Conservation (phyloP, 2,113 vertebrate genomes). For the Steatornis caripensis region DNA sequence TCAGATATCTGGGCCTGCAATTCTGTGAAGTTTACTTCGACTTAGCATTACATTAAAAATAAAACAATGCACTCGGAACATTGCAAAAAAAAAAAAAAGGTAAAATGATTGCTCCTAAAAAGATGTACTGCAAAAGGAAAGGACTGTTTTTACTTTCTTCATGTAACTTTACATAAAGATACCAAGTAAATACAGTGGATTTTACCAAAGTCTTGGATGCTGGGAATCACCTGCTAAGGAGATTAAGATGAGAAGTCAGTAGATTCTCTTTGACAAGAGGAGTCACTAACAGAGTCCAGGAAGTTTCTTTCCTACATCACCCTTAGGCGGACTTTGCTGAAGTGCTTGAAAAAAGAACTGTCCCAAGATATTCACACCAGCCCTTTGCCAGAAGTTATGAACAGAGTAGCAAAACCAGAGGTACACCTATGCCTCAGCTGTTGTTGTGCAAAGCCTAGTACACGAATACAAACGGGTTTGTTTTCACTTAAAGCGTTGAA, state of each 20-base stretch:
- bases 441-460: neutral
- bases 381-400: neutral
- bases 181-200: neutral
- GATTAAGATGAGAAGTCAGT: neutral
- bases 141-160: neutral
- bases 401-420: neutral
- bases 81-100: neutral
- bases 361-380: neutral
- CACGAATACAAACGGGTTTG: neutral
- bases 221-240: neutral
- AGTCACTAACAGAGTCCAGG: neutral
- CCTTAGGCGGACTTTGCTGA: neutral
- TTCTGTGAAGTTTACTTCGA: neutral
- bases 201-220: neutral
- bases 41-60: slow-evolving; percentile 1
- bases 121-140: neutral
- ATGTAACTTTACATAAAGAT: neutral
- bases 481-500: neutral
- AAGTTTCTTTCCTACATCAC: neutral
- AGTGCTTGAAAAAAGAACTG: neutral
- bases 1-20: slow-evolving; percentile 8
- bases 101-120: neutral
- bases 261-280: neutral
- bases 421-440: neutral
- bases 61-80: neutral